Evolutionary conservation across 2,797 vertebrate species (phyloP).

Genomic region (Pseudocheirus occidentalis): DNA sequence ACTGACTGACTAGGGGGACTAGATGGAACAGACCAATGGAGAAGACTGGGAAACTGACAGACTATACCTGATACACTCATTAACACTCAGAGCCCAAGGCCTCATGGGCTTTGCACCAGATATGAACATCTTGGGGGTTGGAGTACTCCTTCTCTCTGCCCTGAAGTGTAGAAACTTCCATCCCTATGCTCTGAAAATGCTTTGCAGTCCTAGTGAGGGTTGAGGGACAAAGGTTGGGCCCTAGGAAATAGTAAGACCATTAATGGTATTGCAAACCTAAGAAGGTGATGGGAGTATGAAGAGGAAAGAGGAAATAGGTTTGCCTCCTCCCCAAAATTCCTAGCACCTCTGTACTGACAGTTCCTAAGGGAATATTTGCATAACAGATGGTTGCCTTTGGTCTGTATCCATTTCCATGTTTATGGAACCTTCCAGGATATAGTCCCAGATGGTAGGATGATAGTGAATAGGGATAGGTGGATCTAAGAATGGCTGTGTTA

Average conservation of each 20-base stretch:
- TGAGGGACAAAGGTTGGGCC: no score
- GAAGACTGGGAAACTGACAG: neutral
- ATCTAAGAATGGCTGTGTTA: neutral
- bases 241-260: neutral
- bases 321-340: neutral
- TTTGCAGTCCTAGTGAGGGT: neutral
- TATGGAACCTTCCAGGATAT: neutral
- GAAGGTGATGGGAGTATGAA: neutral
- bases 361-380: slow-evolving; percentile 28
- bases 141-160: neutral
- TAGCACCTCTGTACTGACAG: neutral
- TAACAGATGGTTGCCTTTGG: slow-evolving; percentile 5
- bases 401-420: neutral
- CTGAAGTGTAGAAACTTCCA: neutral
- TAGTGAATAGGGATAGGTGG: neutral
- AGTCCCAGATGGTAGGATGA: neutral
- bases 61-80: neutral
- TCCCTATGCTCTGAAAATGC: neutral
- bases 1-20: neutral
- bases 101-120: neutral
- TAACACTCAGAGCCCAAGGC: neutral
- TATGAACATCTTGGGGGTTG: neutral
- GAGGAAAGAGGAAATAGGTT: neutral
- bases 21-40: neutral
- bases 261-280: neutral